Base-by-base conservation (phyloP, 2,113 vertebrate species). In the Neodon shergylaensis region DNA sequence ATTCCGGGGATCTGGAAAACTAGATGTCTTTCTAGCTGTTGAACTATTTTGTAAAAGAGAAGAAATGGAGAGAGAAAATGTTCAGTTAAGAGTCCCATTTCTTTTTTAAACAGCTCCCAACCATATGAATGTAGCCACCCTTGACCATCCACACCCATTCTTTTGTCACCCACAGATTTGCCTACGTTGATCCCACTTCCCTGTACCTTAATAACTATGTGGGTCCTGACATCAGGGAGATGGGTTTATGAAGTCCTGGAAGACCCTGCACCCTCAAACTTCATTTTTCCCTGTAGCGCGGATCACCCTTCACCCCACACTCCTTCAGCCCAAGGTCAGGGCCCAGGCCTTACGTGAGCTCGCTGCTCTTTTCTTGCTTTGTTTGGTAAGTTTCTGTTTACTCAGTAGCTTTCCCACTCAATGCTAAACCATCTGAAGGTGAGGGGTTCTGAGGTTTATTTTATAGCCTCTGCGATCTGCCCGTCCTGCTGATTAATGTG, bases 11-110 rank as follows among this genome's bases (percentile, higher is more conserved):
- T 98, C 98, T 0, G 98, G 74, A 73, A 97, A 95, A 28, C 84
- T 98, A 0, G 98, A 95, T 36, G 97, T 93, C 96, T 98, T 99
- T 98, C 98, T 99, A 97, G 24, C 77, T 61, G 82, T 94, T 52
- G 42, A 33, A 87, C 36, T 47, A 22, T 36, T 44, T 63, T 68
- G 92, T 94, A 44, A 88, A 90, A 97, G 68, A 88, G n/a, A 95
- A 87, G 52, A 90, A 94, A 92, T 22, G 92, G 81, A 96, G 54
- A 85, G 92, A 87, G 39, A 90, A 88, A 79, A 78, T 8, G 7
- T 88, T 96, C 26, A 88, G 92, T 92, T 31, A 92, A 74, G 36
- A n/a, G 63, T 92, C 44, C 13, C 85, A n/a, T 33, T 92, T 92
- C 22, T 28, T 66, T 92, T 39, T 17, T 66, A 88, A 76, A 24